Evolutionary conservation across 2,113 vertebrate species (phyloP).

Genomic region (western clawed frog (Xenopus tropicalis)): DNA sequence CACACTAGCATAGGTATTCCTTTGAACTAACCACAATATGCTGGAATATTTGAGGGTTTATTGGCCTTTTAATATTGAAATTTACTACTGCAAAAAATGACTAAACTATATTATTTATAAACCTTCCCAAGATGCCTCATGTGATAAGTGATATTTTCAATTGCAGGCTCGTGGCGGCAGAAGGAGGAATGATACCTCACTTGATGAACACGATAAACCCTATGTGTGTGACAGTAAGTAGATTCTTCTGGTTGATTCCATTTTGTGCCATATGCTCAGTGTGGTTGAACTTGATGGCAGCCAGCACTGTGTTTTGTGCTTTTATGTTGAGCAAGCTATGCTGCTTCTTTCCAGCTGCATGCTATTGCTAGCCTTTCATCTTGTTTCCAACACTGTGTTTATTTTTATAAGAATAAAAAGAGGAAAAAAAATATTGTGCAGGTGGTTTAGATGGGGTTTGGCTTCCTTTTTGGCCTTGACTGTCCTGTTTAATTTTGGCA

Average conservation of each 20-base stretch:
- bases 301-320: slow-evolving; percentile 34
- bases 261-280: slow-evolving; percentile 8
- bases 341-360: slow-evolving; percentile 40
- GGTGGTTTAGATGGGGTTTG: slow-evolving; percentile 1
- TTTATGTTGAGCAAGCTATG: slow-evolving; percentile 39
- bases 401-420: not conserved
- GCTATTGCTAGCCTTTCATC: slow-evolving; percentile 41
- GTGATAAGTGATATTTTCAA: slow-evolving; percentile 18
- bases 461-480: slow-evolving; percentile 8
- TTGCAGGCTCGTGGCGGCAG: slow-evolving; percentile 86
- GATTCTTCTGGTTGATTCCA: slow-evolving; percentile 19
- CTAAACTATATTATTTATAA: too few species aligned
- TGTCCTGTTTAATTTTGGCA: not conserved
- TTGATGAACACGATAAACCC: slow-evolving; percentile 92
- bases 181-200: slow-evolving; percentile 78
- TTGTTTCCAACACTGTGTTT: not conserved
- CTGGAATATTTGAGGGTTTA: too few species aligned
- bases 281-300: slow-evolving; percentile 37
- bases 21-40: too few species aligned
- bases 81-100: too few species aligned
- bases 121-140: too few species aligned
- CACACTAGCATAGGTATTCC: too few species aligned
- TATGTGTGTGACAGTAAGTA: slow-evolving; percentile 98
- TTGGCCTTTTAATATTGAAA: too few species aligned
- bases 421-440: not conserved